These are phyloP conservation scores for Galeopsomyia nigrocyanea DNA, from an alignment of 2,888 invertebrate genomes.

Conservation along the genomic window DNA sequence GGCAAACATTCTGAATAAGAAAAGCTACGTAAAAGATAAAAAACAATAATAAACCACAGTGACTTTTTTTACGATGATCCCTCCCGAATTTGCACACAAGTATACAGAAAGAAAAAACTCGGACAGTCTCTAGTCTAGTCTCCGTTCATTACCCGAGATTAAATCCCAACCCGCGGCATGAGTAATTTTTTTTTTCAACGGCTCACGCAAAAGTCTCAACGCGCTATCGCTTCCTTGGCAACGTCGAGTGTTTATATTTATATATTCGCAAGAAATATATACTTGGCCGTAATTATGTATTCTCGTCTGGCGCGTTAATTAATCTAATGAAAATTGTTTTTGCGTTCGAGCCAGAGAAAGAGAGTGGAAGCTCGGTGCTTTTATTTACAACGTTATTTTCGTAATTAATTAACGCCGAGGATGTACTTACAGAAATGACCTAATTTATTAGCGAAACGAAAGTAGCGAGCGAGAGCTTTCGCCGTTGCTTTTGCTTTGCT, in stretches of 20 bases:
- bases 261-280: not conserved
- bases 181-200: not conserved
- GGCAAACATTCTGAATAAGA: too few relatives aligned
- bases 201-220: not conserved
- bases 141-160: constrained; percentile 4
- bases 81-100: not conserved
- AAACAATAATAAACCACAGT: too few relatives aligned
- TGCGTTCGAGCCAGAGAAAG: too few relatives aligned
- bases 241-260: not conserved
- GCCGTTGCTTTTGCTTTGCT: too few relatives aligned
- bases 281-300: not conserved
- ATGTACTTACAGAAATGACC: constrained; percentile 1
- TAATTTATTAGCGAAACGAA: constrained; percentile 27
- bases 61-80: not conserved
- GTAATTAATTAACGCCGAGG: constrained; percentile 14
- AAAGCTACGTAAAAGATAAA: not conserved
- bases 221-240: not conserved
- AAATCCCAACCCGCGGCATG: not conserved
- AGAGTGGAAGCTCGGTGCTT: too few relatives aligned
- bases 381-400: constrained; percentile 7
- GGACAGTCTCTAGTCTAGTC: not conserved
- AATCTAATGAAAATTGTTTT: too few relatives aligned
- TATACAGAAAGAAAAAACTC: not conserved
- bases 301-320: too few relatives aligned
- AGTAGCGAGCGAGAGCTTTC: too few relatives aligned